These are phyloP conservation scores for Cheilosia vernalis DNA, from an alignment of 2,888 invertebrate genomes.

Conservation along the genomic window DNA sequence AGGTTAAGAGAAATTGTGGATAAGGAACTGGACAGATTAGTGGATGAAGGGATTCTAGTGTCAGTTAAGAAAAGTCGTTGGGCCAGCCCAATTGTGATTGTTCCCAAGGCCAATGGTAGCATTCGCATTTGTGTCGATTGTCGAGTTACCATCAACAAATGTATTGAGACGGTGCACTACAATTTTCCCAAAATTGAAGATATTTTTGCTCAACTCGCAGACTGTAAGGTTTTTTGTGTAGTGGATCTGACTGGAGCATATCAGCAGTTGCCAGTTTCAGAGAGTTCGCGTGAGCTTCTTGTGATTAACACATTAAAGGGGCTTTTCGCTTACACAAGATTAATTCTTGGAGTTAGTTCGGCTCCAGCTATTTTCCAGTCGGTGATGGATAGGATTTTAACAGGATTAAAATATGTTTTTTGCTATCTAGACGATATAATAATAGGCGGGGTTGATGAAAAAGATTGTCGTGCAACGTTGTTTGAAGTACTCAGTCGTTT, in stretches of 20 bases:
- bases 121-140: slow-evolving; percentile 78
- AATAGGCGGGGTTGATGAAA: slow-evolving; percentile 24
- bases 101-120: slow-evolving; percentile 74
- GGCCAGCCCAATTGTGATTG: slow-evolving; percentile 77
- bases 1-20: slow-evolving; percentile 71
- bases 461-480: neutral
- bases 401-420: slow-evolving; percentile 17
- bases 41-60: slow-evolving; percentile 40
- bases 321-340: slow-evolving; percentile 25
- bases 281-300: slow-evolving; percentile 61
- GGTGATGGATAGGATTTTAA: slow-evolving; percentile 50
- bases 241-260: slow-evolving; percentile 74
- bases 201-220: slow-evolving; percentile 76
- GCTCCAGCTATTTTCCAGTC: slow-evolving; percentile 54
- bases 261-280: slow-evolving; percentile 64
- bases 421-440: slow-evolving; percentile 58
- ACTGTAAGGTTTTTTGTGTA: slow-evolving; percentile 66
- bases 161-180: slow-evolving; percentile 76
- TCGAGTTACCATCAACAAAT: slow-evolving; percentile 65
- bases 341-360: slow-evolving; percentile 49
- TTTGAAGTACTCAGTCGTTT: slow-evolving; percentile 1
- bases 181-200: slow-evolving; percentile 78
- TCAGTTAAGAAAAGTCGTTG: no score
- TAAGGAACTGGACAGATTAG: slow-evolving; percentile 65
- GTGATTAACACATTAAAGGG: slow-evolving; percentile 74